phyloP scores from a whole-genome alignment of 2,888 invertebrate species.

The Patella depressa region DNA sequence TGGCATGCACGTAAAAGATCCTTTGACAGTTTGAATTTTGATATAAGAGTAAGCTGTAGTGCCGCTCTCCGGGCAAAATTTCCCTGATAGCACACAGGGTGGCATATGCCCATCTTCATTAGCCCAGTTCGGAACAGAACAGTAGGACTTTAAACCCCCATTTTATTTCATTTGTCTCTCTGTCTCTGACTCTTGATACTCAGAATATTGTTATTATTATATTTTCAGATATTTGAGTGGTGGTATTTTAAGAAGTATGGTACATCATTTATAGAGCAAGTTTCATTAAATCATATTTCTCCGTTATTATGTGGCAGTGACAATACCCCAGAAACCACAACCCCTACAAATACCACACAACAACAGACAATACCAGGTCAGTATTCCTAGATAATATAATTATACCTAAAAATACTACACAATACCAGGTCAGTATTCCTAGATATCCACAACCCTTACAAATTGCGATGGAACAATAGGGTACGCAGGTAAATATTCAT shows the following conservation, averaged over 20 bases:
- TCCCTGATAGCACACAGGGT: too few relatives aligned
- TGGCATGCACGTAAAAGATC: too few relatives aligned
- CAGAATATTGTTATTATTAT: background rate
- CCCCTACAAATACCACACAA: conserved; percentile 36
- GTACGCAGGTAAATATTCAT: too few relatives aligned
- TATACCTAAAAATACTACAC: conserved; percentile 37
- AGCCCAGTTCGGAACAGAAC: too few relatives aligned
- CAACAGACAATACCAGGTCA: conserved; percentile 58
- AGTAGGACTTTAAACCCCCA: too few relatives aligned
- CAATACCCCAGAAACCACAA: conserved; percentile 37
- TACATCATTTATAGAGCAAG: conserved; percentile 96
- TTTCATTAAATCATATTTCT: conserved; percentile 92
- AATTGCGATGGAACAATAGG: too few relatives aligned
- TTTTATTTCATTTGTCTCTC: too few relatives aligned
- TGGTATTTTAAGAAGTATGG: conserved; percentile 99
- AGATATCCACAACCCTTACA: conserved; percentile 32
- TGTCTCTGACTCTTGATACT: too few relatives aligned
- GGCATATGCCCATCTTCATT: too few relatives aligned
- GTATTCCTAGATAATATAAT: background rate
- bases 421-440: conserved; percentile 48
- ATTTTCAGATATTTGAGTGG: conserved; percentile 89
- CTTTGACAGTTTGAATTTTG: too few relatives aligned
- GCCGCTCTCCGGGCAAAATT: too few relatives aligned
- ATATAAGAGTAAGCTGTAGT: too few relatives aligned
- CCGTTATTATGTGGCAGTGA: conserved; percentile 85